These are phyloP conservation scores for Boleophthalmus pectinirostris DNA, from an alignment of 2,113 vertebrate species.

Conservation along the genomic window DNA sequence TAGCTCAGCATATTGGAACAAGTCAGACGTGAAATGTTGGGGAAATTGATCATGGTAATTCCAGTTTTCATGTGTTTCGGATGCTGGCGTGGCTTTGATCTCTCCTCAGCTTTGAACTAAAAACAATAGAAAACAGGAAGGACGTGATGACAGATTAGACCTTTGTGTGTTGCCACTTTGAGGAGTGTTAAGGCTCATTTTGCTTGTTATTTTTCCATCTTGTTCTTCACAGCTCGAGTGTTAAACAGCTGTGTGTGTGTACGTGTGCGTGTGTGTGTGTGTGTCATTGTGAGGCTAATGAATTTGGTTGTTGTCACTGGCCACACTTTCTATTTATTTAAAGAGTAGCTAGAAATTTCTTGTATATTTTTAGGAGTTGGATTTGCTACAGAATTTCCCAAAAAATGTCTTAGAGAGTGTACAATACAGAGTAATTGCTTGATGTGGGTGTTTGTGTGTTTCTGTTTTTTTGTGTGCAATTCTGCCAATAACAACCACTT, in stretches of 20 bases:
- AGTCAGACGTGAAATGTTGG: slow-evolving; percentile 7
- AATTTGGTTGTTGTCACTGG: neutral
- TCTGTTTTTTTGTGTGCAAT: too few relatives aligned
- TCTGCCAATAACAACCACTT: too few relatives aligned
- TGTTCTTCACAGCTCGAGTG: neutral
- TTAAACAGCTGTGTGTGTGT: neutral
- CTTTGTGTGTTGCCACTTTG: neutral
- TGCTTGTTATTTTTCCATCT: neutral
- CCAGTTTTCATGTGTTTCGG: neutral
- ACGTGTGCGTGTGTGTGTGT: neutral
- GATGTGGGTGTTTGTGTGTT: too few relatives aligned
- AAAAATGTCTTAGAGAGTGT: too few relatives aligned
- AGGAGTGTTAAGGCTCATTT: neutral
- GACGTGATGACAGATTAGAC: neutral
- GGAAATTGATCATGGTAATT: slow-evolving; percentile 7
- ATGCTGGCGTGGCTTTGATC: neutral
- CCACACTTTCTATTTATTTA: neutral
- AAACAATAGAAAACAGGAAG: neutral
- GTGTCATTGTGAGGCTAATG: neutral
- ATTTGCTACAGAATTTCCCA: too few relatives aligned
- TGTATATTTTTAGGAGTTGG: too few relatives aligned
- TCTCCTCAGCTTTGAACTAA: slow-evolving; percentile 2
- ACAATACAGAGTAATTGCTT: too few relatives aligned
- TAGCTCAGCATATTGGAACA: neutral
- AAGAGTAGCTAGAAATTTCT: too few relatives aligned